These are phyloP conservation scores for Otolemur garnettii DNA, from an alignment of 2,113 vertebrate species.

Conservation along the genomic window DNA sequence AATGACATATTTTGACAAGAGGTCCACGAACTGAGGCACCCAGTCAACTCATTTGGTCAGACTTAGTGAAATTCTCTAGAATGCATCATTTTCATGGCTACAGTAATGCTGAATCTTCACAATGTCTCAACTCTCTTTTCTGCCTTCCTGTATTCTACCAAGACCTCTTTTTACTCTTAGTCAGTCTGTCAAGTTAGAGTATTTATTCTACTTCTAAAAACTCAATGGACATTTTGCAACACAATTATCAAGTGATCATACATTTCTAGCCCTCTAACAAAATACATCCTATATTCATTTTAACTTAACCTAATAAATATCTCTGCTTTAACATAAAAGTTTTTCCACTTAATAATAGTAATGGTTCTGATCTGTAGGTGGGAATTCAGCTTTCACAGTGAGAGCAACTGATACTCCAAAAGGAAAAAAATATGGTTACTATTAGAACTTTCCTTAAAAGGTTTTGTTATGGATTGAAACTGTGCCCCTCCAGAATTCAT, in stretches of 20 bases:
- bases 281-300: background rate
- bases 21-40: background rate
- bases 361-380: background rate
- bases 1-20: background rate
- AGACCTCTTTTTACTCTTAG: background rate
- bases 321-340: background rate
- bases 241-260: background rate
- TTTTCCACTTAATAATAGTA: background rate
- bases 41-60: background rate
- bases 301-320: background rate
- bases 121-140: background rate
- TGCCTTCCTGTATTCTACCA: background rate
- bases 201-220: background rate
- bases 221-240: background rate
- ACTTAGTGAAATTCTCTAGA: background rate
- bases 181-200: background rate
- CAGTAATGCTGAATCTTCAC: background rate
- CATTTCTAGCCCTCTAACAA: background rate
- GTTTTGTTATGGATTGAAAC: background rate
- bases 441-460: background rate
- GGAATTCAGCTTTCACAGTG: background rate
- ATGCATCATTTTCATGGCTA: background rate
- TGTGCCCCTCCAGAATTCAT: background rate
- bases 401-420: background rate
- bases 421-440: background rate